Evolutionary conservation across 2,888 invertebrate species (phyloP).

Genomic region (Carabus problematicus): DNA sequence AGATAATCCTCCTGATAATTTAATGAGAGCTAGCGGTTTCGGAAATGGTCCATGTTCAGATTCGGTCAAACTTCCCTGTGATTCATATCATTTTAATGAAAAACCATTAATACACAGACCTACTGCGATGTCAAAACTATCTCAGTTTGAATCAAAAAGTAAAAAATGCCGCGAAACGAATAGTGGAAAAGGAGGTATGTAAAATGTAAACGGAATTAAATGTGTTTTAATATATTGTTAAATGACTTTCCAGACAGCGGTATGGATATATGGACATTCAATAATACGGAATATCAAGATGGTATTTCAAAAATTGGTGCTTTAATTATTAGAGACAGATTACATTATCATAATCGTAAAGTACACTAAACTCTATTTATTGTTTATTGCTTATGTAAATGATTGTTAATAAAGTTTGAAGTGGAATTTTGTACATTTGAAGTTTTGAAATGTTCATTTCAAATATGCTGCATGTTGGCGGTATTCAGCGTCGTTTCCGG

Average conservation of each 20-base stretch:
- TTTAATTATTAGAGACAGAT: slow-evolving; percentile 66
- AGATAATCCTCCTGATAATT: slow-evolving; percentile 64
- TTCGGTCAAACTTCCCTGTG: slow-evolving; percentile 66
- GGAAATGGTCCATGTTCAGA: slow-evolving; percentile 65
- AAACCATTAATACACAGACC: slow-evolving; percentile 30
- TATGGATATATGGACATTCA: slow-evolving; percentile 49
- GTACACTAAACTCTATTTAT: background rate
- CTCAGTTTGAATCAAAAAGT: slow-evolving; percentile 47
- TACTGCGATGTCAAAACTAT: background rate
- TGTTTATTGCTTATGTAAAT: background rate
- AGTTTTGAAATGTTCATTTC: background rate
- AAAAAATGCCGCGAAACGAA: slow-evolving; percentile 45
- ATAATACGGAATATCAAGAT: slow-evolving; percentile 69
- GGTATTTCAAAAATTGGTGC: slow-evolving; percentile 67
- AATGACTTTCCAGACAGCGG: background rate
- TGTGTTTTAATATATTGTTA: background rate
- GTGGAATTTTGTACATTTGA: background rate
- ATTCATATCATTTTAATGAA: slow-evolving; percentile 64
- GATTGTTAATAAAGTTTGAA: background rate
- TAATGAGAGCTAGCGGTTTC: slow-evolving; percentile 65
- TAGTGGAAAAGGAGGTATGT: slow-evolving; percentile 42
- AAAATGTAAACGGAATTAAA: background rate
- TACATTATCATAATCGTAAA: slow-evolving; percentile 56
- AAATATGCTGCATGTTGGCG: background rate
- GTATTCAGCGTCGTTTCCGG: slow-evolving; percentile 29